These are phyloP conservation scores for Himalopsyche kuldschensis DNA, from an alignment of 2,888 invertebrate species.

Conservation along the genomic window DNA sequence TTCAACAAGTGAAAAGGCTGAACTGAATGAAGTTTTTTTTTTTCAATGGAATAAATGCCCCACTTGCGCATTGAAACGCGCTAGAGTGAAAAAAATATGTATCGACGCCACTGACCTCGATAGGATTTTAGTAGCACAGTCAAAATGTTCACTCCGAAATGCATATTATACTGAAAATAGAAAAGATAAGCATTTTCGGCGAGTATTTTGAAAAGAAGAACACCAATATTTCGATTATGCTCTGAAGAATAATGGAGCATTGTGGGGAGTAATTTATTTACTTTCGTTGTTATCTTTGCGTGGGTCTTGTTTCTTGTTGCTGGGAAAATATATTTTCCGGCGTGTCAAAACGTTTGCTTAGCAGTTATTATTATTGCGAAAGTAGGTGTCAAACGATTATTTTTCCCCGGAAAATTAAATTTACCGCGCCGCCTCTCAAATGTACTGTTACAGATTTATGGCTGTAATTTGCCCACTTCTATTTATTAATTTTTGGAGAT, in stretches of 20 bases:
- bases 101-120: neutral
- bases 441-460: constrained; percentile 27
- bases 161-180: constrained; percentile 1
- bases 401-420: constrained; percentile 28
- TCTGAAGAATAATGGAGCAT: constrained; percentile 7
- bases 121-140: neutral
- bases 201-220: neutral
- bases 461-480: neutral
- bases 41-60: too few species aligned
- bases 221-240: constrained; percentile 5
- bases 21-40: too few species aligned
- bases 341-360: constrained; percentile 21
- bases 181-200: neutral
- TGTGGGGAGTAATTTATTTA: constrained; percentile 17
- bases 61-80: neutral
- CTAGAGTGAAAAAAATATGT: neutral
- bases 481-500: neutral
- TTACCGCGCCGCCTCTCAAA: constrained; percentile 12
- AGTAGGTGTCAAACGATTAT: constrained; percentile 26
- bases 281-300: constrained; percentile 18
- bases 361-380: constrained; percentile 18
- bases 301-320: constrained; percentile 16
- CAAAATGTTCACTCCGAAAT: neutral
- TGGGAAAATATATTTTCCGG: constrained; percentile 17
- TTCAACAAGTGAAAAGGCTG: too few species aligned